Evolutionary conservation across 2,113 vertebrate species (phyloP).

Genomic region (Caranx ignobilis): DNA sequence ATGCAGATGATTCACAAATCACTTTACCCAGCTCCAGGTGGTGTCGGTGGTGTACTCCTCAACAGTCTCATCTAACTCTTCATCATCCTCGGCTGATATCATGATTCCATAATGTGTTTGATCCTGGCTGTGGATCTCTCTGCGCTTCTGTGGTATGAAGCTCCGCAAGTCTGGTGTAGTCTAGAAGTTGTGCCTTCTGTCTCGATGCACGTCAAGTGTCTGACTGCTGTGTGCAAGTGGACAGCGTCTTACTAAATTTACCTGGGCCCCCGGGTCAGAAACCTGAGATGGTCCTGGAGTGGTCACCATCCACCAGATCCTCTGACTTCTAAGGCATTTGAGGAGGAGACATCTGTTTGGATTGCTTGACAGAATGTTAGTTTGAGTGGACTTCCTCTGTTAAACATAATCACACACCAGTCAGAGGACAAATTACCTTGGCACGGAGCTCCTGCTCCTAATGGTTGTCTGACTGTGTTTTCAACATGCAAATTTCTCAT

Average conservation of each 20-base stretch:
- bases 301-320: constrained; percentile 53
- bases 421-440: neutral
- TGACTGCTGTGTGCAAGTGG: constrained; percentile 54
- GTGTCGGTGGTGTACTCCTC: constrained; percentile 65
- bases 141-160: neutral
- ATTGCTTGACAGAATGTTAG: constrained; percentile 38
- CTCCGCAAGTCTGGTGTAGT: neutral
- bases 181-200: constrained; percentile 33
- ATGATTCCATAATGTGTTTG: constrained; percentile 70
- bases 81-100: constrained; percentile 73
- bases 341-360: constrained; percentile 29
- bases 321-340: constrained; percentile 72
- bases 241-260: constrained; percentile 74
- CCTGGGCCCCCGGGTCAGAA: constrained; percentile 69
- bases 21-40: constrained; percentile 85
- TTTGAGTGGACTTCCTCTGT: constrained; percentile 9
- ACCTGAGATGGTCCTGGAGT: constrained; percentile 68
- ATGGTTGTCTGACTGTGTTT: constrained; percentile 12
- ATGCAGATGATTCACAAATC: constrained; percentile 34
- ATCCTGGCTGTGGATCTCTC: constrained; percentile 24
- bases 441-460: neutral
- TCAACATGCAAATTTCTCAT: constrained; percentile 33
- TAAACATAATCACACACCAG: constrained; percentile 6
- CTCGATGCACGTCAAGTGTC: constrained; percentile 48
- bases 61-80: constrained; percentile 69